Conservation (phyloP, 37 sponge, comb jelly and placozoan species). For the Halisarca cf. caerulea region DNA sequence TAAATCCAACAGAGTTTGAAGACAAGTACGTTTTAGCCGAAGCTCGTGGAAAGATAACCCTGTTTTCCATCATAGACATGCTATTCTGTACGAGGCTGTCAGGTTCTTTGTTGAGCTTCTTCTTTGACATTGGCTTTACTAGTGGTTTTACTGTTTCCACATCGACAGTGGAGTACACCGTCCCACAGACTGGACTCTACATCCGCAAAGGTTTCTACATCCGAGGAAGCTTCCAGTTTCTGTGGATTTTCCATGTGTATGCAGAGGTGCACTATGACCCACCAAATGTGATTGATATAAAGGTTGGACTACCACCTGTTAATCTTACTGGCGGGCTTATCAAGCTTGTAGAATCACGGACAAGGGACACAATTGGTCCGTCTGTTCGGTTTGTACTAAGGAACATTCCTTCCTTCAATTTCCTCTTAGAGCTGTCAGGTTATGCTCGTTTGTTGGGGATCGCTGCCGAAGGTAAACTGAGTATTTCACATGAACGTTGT, state of each 20-base stretch:
- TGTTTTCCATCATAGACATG: not conserved
- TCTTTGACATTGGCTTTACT: slow-evolving; percentile 22
- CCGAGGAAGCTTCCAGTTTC: slow-evolving; percentile 29
- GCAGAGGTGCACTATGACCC: slow-evolving; percentile 13
- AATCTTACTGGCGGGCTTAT: not conserved
- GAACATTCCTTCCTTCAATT: not conserved
- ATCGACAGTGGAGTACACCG: not conserved
- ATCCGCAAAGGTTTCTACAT: slow-evolving; percentile 15
- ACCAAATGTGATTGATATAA: slow-evolving; percentile 14
- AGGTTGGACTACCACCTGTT: slow-evolving; percentile 17
- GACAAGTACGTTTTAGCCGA: slow-evolving; percentile 10
- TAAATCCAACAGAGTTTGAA: not conserved
- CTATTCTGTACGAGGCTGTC: not conserved
- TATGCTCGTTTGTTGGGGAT: slow-evolving; percentile 24
- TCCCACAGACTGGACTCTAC: slow-evolving; percentile 2
- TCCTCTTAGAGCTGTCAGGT: not conserved
- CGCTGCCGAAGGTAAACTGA: slow-evolving; percentile 1
- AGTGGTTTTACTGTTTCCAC: slow-evolving; percentile 14
- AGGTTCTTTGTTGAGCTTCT: not conserved
- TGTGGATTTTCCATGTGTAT: not conserved
- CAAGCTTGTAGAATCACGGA: not conserved
- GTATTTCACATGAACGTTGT: not conserved
- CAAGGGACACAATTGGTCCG: not conserved
- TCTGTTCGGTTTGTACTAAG: not conserved
- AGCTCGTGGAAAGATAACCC: not conserved